Percentiles rank a stretch among this genome's conserved stretches.
phyloP scores from a whole-genome alignment of 2,797 vertebrate genomes.

The Denticeps clupeoides region DNA sequence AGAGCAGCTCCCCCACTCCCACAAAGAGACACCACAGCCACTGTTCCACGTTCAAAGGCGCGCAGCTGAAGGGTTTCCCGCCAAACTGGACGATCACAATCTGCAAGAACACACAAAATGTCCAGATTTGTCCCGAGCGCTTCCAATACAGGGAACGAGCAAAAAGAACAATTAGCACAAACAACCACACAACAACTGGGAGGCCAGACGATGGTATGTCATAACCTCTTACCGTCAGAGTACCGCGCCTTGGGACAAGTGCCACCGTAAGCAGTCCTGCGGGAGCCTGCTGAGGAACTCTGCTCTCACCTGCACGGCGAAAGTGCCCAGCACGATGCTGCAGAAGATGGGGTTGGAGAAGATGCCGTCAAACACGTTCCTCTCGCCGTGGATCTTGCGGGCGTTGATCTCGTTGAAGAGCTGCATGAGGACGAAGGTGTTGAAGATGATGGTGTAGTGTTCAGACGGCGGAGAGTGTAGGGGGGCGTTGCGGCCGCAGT shows the following conservation, averaged over 20 bases:
- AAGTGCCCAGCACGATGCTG: constrained; percentile 73
- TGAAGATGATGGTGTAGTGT: constrained; percentile 86
- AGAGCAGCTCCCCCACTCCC: constrained; percentile 81
- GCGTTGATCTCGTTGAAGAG: constrained; percentile 82
- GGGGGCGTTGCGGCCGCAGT: constrained; percentile 75
- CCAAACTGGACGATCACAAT: constrained; percentile 83
- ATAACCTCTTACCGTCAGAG: no score
- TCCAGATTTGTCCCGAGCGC: no score
- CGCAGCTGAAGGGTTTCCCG: constrained; percentile 86
- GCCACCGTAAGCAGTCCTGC: no score
- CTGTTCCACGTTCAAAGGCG: constrained; percentile 76
- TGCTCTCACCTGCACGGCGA: constrained; percentile 63
- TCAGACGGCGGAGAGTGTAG: constrained; percentile 79
- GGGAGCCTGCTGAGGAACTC: no score
- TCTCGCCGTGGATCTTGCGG: constrained; percentile 77
- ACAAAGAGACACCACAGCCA: constrained; percentile 94
- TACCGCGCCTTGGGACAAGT: no score
- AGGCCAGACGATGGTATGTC: no score
- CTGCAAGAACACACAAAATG: constrained; percentile 44
- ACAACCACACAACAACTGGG: no score
- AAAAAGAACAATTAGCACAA: no score
- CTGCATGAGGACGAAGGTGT: constrained; percentile 82
- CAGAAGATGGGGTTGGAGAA: constrained; percentile 79
- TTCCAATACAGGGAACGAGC: no score
- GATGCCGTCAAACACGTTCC: constrained; percentile 76